Evolutionary conservation across 2,113 vertebrate genomes (phyloP).

Genomic region (Anser brachyrhynchus): DNA sequence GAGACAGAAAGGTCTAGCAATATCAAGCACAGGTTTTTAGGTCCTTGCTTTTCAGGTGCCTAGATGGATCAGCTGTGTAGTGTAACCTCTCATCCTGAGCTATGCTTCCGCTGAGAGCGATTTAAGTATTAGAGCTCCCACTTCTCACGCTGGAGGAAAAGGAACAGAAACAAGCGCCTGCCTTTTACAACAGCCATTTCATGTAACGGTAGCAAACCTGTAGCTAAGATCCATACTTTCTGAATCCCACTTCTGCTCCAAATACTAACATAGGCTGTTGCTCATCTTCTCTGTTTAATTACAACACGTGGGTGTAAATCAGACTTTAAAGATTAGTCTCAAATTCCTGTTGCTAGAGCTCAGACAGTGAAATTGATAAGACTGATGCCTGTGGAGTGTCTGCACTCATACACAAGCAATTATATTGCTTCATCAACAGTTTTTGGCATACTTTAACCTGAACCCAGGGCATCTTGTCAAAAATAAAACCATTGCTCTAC

Average conservation of each 20-base stretch:
- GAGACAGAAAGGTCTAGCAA: not conserved
- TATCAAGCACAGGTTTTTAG: not conserved
- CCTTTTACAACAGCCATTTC: not conserved
- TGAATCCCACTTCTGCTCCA: not conserved
- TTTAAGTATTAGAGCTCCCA: not conserved
- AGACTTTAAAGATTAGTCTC: not conserved
- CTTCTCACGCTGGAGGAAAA: not conserved
- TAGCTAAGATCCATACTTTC: not conserved
- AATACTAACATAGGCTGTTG: not conserved
- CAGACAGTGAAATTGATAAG: not conserved
- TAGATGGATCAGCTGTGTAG: not conserved
- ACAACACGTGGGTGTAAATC: not conserved
- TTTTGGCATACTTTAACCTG: not conserved
- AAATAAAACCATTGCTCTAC: not conserved
- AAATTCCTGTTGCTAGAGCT: not conserved
- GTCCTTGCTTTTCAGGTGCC: not conserved
- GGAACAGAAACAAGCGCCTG: not conserved
- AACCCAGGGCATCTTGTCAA: not conserved
- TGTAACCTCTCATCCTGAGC: accelerated
- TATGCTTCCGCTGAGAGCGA: not conserved
- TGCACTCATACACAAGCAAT: not conserved
- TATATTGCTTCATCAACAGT: not conserved
- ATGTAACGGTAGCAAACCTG: not conserved
- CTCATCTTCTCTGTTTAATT: not conserved
- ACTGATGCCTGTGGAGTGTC: not conserved